Evolutionary conservation across 2,797 vertebrate genomes (phyloP), one percentile per base, ranked within the genome.

Genomic region (Hypotaenidia okinawae): DNA sequence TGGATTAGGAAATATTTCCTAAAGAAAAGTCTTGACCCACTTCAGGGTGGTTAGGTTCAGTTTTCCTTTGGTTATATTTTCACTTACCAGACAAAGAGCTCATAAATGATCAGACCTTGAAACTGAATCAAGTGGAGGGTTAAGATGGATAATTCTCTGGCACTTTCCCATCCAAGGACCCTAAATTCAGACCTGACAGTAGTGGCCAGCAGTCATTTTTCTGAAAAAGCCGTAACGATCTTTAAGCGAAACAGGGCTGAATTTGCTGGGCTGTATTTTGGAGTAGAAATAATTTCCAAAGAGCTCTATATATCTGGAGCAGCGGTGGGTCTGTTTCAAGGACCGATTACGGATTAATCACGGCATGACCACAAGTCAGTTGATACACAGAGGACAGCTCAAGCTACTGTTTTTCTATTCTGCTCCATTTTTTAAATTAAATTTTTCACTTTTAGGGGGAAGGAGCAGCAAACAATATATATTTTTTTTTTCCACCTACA

Each of bases 181-280:
- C 86, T 96, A 96, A 96, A 96, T 96, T 95, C 95, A 84, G 45
- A 88, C 57, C 62, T 96, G 94, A 95, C 93, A 95, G 61, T 59
- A 91, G 66, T 11, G 27, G 51, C 55, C 72, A 95, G 84, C 85
- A 69, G 49, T 94, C 89, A 94, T 94, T 96, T 96, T 95, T 94
- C 84, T 92, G 47, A 92, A 95, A 89, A 94, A 92, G 78, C 84
- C 93, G 72, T 87, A 97, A 91, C 80, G 94, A 58, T 66, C 61
- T 83, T 89, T 74, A 95, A 93, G 68, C 0, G 80, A 87, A 93
- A 77, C 21, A 19, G 39, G 68, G 63, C 49, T 91, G 90, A 91
- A 86, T 88, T 91, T 94, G 84, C 75, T 74, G 52, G 67, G 47
- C 62, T 89, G 47, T 83, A 59, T 94, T 96, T 91, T 94, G 90